These are phyloP conservation scores for Lucilia sericata DNA, from an alignment of 1,140 invertebrate genomes.

Conservation along the genomic window DNA sequence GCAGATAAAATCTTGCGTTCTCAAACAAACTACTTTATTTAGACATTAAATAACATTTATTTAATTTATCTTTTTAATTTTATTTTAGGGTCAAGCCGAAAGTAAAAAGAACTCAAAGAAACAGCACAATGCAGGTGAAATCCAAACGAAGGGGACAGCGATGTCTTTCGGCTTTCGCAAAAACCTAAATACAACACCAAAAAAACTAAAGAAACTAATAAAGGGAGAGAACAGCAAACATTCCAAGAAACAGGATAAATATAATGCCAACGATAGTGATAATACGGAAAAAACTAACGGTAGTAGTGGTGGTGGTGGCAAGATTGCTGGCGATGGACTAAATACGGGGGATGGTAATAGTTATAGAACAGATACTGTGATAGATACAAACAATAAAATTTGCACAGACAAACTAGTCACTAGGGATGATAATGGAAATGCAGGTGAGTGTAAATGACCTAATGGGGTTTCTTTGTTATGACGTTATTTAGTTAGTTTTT, in stretches of 20 bases:
- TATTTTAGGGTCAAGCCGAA: constrained; percentile 64
- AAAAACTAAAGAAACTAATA: constrained; percentile 65
- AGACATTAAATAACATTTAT: not conserved
- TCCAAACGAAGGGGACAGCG: constrained; percentile 67
- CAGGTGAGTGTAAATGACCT: constrained; percentile 54
- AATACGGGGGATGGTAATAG: not conserved
- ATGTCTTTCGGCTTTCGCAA: constrained; percentile 70
- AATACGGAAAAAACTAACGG: not conserved
- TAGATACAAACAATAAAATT: constrained; percentile 21
- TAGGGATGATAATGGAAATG: constrained; percentile 64
- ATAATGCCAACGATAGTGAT: constrained; percentile 43
- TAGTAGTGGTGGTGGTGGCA: not conserved
- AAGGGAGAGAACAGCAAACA: constrained; percentile 50
- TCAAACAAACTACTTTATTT: not conserved
- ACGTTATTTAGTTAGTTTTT: not conserved
- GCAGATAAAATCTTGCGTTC: not conserved
- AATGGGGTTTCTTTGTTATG: not conserved
- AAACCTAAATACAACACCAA: constrained; percentile 64
- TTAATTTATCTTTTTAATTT: not conserved
- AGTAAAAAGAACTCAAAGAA: constrained; percentile 62
- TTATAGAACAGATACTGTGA: constrained; percentile 49
- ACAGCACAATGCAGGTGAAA: constrained; percentile 35
- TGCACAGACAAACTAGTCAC: not conserved
- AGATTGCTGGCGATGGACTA: not conserved
- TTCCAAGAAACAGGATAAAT: constrained; percentile 47